phyloP scores from a whole-genome alignment of 2,888 invertebrate species.

The Mystacides longicornis region DNA sequence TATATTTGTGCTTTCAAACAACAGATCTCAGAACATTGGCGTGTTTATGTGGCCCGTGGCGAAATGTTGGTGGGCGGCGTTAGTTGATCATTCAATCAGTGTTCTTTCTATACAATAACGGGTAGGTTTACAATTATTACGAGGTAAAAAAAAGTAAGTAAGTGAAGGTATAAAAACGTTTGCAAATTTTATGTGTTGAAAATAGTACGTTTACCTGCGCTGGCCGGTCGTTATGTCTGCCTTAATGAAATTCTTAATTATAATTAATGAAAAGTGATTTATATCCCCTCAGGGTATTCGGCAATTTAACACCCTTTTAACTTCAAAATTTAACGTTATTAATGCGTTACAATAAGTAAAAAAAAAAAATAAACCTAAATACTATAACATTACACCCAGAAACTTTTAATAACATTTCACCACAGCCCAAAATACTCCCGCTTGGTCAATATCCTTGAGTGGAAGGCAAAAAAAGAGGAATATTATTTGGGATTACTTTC shows the following conservation, averaged over 20 bases:
- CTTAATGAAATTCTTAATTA: background rate
- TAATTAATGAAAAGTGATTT: background rate
- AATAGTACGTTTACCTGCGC: no score
- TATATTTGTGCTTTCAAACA: no score
- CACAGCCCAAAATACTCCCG: background rate
- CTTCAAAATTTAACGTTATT: background rate
- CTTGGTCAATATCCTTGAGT: background rate
- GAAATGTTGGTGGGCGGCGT: no score
- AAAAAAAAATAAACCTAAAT: background rate
- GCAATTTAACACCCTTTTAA: slow-evolving; percentile 1
- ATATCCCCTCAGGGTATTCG: background rate
- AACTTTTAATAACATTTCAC: background rate
- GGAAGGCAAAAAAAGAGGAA: background rate
- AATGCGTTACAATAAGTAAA: background rate
- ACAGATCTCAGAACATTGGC: no score
- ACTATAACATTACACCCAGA: no score
- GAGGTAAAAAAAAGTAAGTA: no score
- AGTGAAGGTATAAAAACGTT: no score
- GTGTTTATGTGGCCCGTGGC: no score
- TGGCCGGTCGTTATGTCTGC: background rate
- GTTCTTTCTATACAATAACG: no score
- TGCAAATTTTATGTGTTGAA: no score
- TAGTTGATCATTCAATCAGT: no score
- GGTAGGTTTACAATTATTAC: no score
- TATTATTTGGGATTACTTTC: background rate